Evolutionary conservation across 2,113 vertebrate species (phyloP), one percentile per base, ranked within the genome.

Genomic region (Lagopus muta): DNA sequence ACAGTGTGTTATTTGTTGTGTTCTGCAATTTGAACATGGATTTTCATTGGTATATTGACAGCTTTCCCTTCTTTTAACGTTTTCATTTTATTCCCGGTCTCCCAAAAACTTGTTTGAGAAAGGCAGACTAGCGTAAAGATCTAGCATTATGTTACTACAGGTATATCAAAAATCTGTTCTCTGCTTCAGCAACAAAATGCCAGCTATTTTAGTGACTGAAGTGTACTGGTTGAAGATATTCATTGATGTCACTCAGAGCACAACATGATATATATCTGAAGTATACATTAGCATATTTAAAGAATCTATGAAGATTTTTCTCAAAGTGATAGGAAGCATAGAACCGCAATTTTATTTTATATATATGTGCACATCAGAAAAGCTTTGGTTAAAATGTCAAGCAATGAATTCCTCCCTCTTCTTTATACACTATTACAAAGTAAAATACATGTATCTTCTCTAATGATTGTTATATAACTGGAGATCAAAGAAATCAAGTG

Each of bases 191-290:
- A 93, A 80, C 34, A 71, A 50, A 93, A 77, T 69, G 21, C 13
- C 42, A 90, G 20, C 42, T 86, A 60, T 47, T 81, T 93, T 47
- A 88, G 69, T 75, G 47, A 74, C 80, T 86, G 72, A 91, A 90
- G 45, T 70, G 47, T 54, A 77, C 55, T 80, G 71, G 28, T 45
- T 85, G 74, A 85, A 93, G 47, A 75, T 67, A 52, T 30, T 92
- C 82, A 74, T 21, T 71, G 60, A n/a, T 83, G 50, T 71, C 75
- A 50, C 52, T 74, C 60, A 88, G 24, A 88, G 43, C 7, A 83
- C 78, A 95, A 67, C 50, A 17, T 40, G 28, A 42, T 47, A 61
- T 32, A 67, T 64, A 81, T 82, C 81, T 92, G 43, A 92, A 86
- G 5, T 38, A 2, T 55, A 14, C 38, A 78, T 81, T 79, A 61